Conservation (phyloP, 2,797 vertebrate species). For the Carapus acus region DNA sequence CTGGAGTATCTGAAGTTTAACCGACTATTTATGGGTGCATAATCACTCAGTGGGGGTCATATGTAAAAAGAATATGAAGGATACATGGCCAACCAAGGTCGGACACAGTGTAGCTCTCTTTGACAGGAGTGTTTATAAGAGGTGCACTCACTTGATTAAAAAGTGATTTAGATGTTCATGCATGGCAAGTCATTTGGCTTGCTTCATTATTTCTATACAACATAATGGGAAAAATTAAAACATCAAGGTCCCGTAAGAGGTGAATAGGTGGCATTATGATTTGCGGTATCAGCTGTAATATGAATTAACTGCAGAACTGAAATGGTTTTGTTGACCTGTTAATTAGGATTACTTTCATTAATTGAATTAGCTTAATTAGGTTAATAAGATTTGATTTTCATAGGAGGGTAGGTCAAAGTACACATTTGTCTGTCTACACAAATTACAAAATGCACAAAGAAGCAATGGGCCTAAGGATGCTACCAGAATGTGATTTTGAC, state of each 20-base stretch:
- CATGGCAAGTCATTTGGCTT: conserved; percentile 48
- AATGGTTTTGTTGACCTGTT: conserved; percentile 13
- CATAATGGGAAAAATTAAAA: conserved; percentile 55
- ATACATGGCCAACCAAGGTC: conserved; percentile 62
- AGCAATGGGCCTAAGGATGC: conserved; percentile 11
- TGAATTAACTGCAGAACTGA: conserved; percentile 20
- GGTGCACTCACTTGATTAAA: conserved; percentile 73
- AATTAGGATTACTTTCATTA: conserved; percentile 28
- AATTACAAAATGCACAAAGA: background rate
- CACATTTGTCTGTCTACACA: conserved; percentile 1
- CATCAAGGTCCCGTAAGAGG: conserved; percentile 36
- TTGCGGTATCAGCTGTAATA: conserved; percentile 12
- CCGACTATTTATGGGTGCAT: conserved; percentile 49
- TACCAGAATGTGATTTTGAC: conserved; percentile 10
- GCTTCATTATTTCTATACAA: conserved; percentile 63
- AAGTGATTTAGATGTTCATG: conserved; percentile 67
- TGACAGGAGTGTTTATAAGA: conserved; percentile 57
- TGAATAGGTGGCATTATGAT: conserved; percentile 23
- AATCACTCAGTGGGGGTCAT: conserved; percentile 49
- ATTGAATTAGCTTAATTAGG: conserved; percentile 2
- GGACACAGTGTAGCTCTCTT: conserved; percentile 39
- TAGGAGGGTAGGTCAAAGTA: conserved; percentile 2
- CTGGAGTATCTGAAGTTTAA: conserved; percentile 46
- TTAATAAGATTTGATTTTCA: background rate
- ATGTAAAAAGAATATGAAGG: conserved; percentile 61